Evolutionary conservation across 2,797 vertebrate species (phyloP).

Genomic region (Pristis pectinata): DNA sequence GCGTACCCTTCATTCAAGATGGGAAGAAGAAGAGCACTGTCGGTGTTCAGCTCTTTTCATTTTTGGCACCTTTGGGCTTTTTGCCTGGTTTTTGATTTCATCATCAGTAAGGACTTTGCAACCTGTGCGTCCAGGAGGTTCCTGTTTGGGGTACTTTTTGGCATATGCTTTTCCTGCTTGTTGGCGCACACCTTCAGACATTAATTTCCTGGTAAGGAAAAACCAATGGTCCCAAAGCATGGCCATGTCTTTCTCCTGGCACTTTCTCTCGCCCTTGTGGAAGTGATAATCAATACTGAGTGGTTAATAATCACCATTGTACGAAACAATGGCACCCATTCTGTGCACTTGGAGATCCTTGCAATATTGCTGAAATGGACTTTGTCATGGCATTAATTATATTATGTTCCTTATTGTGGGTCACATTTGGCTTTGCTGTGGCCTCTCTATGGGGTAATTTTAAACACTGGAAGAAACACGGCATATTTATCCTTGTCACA

Average conservation of each 20-base stretch:
- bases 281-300: conserved; percentile 85
- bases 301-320: conserved; percentile 88
- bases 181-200: conserved; percentile 67
- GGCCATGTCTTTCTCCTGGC: conserved; percentile 67
- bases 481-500: conserved; percentile 60
- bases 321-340: conserved; percentile 43
- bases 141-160: conserved; percentile 85
- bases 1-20: conserved; percentile 71
- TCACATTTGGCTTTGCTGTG: conserved; percentile 56
- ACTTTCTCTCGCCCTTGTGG: conserved; percentile 69
- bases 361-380: conserved; percentile 71
- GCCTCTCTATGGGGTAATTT: conserved; percentile 63
- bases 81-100: conserved; percentile 83
- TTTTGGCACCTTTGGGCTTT: conserved; percentile 75
- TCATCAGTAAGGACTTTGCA: conserved; percentile 73
- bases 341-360: conserved; percentile 48
- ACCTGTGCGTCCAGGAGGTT: conserved; percentile 82
- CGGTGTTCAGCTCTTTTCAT: conserved; percentile 70
- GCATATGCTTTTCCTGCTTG: conserved; percentile 80
- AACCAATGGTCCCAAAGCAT: conserved; percentile 59
- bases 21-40: conserved; percentile 61
- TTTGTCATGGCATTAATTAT: conserved; percentile 88
- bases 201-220: conserved; percentile 67
- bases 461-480: conserved; percentile 66
- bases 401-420: conserved; percentile 77